Conservation (phyloP, 2,113 vertebrate genomes). For the Delphinus delphis region DNA sequence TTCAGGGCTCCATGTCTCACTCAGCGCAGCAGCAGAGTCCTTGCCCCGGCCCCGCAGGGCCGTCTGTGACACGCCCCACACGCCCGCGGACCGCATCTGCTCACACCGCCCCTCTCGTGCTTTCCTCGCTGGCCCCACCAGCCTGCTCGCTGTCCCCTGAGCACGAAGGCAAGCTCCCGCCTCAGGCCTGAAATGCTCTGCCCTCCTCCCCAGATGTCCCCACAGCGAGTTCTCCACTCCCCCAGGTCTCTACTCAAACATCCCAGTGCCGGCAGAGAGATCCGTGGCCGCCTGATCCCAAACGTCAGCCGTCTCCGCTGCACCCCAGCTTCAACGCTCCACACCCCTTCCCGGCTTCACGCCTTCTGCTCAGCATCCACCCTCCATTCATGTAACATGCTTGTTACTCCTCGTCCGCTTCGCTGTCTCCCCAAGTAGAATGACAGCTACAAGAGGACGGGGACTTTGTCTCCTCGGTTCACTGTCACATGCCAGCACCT, state of each 20-base stretch:
- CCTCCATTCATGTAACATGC: rapidly evolving
- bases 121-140: not conserved
- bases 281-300: not conserved
- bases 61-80: rapidly evolving
- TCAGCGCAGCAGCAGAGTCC: not conserved
- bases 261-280: not conserved
- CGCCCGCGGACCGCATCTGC: not conserved
- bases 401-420: not conserved
- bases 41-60: not conserved
- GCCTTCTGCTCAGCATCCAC: not conserved
- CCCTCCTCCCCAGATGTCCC: no score
- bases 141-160: not conserved
- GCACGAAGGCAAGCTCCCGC: not conserved
- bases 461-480: not conserved
- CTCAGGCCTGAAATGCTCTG: not conserved
- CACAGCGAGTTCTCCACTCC: not conserved
- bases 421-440: not conserved
- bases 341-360: not conserved
- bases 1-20: not conserved
- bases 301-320: not conserved
- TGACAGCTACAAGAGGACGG: not conserved
- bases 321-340: no score
- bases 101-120: rapidly evolving
- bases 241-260: not conserved
- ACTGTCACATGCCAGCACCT: not conserved